Conservation (phyloP, 2,888 invertebrate genomes). For the Eustalomyia histrio region DNA sequence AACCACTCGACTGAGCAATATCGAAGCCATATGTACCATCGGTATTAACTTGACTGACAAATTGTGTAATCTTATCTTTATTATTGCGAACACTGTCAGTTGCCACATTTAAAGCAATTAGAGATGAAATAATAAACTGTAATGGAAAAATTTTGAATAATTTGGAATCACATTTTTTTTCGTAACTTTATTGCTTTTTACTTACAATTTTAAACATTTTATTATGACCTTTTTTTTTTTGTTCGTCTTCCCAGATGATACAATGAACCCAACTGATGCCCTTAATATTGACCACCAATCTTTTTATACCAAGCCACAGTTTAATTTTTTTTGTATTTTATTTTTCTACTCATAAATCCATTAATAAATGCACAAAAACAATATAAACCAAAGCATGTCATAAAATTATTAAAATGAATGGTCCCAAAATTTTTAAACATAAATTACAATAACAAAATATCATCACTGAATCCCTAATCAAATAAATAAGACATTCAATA, state of each 20-base stretch:
- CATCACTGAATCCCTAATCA: constrained; percentile 26
- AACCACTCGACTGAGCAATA: constrained; percentile 82
- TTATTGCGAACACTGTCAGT: constrained; percentile 39
- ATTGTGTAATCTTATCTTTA: constrained; percentile 52
- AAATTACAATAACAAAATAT: constrained; percentile 17
- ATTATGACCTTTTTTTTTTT: background rate
- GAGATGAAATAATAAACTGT: constrained; percentile 19
- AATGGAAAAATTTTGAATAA: constrained; percentile 1
- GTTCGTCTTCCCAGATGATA: constrained; percentile 30
- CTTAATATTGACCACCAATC: constrained; percentile 58
- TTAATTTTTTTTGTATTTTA: background rate
- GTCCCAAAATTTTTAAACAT: background rate
- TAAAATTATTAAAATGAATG: constrained; percentile 32
- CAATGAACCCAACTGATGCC: constrained; percentile 61
- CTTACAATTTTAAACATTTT: constrained; percentile 61
- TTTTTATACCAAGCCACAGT: constrained; percentile 61
- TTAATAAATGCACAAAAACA: constrained; percentile 1
- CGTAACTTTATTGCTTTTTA: constrained; percentile 42
- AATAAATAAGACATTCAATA: constrained; percentile 9
- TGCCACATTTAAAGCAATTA: constrained; percentile 2
- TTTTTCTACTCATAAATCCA: constrained; percentile 2
- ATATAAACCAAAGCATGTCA: constrained; percentile 33
- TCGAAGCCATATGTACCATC: constrained; percentile 79
- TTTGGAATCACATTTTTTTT: background rate
- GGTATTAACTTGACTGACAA: constrained; percentile 65